Evolutionary conservation across 2,888 invertebrate species (phyloP).

Genomic region (Xanthorhoe designata): DNA sequence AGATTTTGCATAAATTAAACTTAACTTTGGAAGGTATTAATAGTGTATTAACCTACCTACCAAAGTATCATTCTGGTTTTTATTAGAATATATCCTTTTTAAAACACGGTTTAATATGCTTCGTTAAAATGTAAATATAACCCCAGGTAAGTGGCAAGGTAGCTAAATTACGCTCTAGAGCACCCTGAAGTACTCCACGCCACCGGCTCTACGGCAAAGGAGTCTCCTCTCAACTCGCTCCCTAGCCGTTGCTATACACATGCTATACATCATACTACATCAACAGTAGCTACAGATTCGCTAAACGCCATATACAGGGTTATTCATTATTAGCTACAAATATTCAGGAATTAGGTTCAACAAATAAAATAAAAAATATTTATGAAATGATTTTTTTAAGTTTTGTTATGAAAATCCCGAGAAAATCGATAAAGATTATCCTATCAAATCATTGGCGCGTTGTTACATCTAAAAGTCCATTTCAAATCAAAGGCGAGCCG

Average conservation of each 20-base stretch:
- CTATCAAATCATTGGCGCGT: too few relatives aligned
- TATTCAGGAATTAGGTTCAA: too few relatives aligned
- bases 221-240: conserved; percentile 60
- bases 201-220: conserved; percentile 45
- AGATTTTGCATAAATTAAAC: background rate
- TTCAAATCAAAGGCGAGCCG: too few relatives aligned
- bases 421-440: too few relatives aligned
- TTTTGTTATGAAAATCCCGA: too few relatives aligned
- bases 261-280: too few relatives aligned
- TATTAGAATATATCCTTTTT: background rate
- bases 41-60: too few relatives aligned
- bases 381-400: too few relatives aligned
- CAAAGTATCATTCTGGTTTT: background rate
- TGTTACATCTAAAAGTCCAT: too few relatives aligned
- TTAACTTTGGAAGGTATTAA: too few relatives aligned
- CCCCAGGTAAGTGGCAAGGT: conserved; percentile 13
- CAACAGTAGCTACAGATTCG: conserved; percentile 41
- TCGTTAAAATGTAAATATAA: conserved; percentile 8
- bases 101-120: background rate
- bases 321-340: too few relatives aligned
- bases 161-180: conserved; percentile 26
- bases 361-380: too few relatives aligned
- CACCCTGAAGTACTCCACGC: conserved; percentile 24
- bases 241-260: conserved; percentile 51
- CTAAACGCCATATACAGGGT: conserved; percentile 56